Conservation (phyloP, 2,113 vertebrate genomes). For the Petroica traversi region DNA sequence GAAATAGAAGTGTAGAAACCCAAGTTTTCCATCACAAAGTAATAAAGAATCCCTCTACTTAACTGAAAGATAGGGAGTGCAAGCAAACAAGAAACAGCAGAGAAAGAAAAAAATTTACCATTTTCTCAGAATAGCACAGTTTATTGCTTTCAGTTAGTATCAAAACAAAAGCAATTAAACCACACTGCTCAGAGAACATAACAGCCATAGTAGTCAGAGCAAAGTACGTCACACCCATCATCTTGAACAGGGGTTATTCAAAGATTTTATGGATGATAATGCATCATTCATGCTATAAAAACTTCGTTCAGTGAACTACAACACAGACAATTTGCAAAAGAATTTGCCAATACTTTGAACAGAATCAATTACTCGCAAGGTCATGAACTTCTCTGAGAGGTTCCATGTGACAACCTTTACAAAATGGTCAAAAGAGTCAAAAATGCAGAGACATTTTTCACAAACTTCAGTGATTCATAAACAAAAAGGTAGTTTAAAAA, state of each 20-base stretch:
- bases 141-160: neutral
- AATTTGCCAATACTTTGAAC: neutral
- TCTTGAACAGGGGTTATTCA: neutral
- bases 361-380: neutral
- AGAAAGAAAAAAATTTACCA: neutral
- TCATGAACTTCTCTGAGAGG: neutral
- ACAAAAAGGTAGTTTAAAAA: neutral
- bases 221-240: neutral
- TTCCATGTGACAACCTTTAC: neutral
- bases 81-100: neutral
- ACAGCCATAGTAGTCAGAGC: neutral
- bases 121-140: neutral
- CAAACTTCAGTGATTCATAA: neutral
- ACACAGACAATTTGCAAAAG: neutral
- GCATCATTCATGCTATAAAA: neutral
- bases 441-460: neutral
- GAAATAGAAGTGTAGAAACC: neutral
- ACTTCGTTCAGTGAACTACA: neutral
- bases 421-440: neutral
- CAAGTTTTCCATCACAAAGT: neutral
- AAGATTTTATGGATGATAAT: neutral
- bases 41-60: neutral
- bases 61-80: neutral
- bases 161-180: neutral
- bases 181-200: neutral